A percentile compares a stretch with the other conserved stretches of the same genome.
Evolutionary conservation across 2,797 vertebrate genomes (phyloP).

Genomic region (Spinus olivaceus): DNA sequence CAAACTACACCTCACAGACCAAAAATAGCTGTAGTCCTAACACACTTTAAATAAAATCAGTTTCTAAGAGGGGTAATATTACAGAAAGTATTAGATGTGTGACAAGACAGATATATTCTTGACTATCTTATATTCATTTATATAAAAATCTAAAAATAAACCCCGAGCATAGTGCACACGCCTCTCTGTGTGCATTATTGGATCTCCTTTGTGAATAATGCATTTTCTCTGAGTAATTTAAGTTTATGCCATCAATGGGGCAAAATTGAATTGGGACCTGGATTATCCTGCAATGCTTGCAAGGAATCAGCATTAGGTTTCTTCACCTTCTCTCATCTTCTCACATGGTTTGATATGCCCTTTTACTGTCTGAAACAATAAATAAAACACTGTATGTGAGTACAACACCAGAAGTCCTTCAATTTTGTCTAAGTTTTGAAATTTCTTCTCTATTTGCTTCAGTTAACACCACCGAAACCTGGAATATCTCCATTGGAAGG

Average conservation of each 20-base stretch:
- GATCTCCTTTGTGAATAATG: not conserved
- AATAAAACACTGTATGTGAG: not conserved
- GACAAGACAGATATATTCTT: not conserved
- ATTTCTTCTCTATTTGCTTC: not conserved
- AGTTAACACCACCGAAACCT: not conserved
- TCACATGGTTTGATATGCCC: not conserved
- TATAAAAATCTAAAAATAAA: not conserved
- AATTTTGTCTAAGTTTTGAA: not conserved
- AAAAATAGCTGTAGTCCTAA: not conserved
- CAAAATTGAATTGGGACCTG: not conserved
- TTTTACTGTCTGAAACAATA: not conserved
- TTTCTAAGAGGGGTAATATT: not conserved
- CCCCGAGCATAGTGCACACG: rapidly evolving
- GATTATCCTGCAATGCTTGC: not conserved
- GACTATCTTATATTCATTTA: not conserved
- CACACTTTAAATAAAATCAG: not conserved
- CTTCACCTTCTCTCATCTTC: not conserved
- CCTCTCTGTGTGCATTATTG: not conserved
- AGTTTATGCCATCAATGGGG: not conserved
- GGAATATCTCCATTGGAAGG: not conserved
- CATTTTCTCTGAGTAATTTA: not conserved
- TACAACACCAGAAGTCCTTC: not conserved
- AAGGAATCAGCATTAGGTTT: not conserved
- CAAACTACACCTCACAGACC: not conserved
- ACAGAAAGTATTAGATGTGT: not conserved